phyloP scores from a whole-genome alignment of 2,113 vertebrate genomes.

The Pycnonotus jocosus region DNA sequence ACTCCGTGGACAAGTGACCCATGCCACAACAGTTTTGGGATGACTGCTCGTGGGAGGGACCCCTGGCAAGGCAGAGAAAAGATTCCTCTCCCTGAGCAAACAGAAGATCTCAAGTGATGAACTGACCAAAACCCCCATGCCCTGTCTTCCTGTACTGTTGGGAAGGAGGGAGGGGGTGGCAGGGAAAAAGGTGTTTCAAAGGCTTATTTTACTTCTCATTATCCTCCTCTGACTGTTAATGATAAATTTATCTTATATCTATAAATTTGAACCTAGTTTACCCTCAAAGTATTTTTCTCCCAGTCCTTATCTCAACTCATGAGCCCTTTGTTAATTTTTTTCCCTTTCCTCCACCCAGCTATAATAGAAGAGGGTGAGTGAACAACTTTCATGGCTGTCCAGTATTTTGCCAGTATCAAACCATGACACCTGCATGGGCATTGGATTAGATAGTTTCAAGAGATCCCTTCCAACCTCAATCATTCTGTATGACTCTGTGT shows the following conservation, averaged over 20 bases:
- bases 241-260: background rate
- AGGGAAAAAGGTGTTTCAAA: background rate
- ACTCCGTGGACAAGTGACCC: background rate
- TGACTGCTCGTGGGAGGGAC: background rate
- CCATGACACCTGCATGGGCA: background rate
- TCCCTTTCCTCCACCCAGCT: background rate
- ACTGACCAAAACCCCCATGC: background rate
- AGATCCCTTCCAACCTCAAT: background rate
- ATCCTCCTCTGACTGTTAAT: background rate
- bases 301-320: background rate
- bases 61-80: background rate
- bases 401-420: background rate
- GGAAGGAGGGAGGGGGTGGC: background rate
- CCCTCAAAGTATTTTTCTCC: background rate
- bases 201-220: background rate
- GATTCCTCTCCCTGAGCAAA: background rate
- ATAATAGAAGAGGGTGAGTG: background rate
- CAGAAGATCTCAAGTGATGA: background rate
- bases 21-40: background rate
- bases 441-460: background rate
- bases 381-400: fast-evolving
- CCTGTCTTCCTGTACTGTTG: background rate
- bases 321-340: background rate
- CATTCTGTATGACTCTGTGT: background rate
- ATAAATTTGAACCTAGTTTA: background rate